Percentiles rank a stretch among this genome's conserved stretches.
phyloP scores from a whole-genome alignment of 2,797 vertebrate genomes.

The Argyrosomus regius region DNA sequence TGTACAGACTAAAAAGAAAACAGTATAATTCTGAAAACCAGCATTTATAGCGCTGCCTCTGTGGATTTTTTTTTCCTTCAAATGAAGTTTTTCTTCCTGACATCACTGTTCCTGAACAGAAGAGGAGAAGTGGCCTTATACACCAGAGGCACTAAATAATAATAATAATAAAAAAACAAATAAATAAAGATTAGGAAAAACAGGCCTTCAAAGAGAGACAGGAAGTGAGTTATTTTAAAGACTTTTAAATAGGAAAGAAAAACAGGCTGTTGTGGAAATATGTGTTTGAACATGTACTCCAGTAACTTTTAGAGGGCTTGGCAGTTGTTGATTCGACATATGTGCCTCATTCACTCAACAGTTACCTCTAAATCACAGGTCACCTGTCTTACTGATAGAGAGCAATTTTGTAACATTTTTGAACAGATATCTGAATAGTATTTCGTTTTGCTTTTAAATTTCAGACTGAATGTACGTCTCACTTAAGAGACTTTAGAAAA shows the following conservation, averaged over 20 bases:
- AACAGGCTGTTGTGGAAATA: constrained; percentile 25
- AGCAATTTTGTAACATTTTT: constrained; percentile 24
- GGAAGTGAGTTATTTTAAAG: not conserved
- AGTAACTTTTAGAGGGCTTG: constrained; percentile 21
- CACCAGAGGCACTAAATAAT: constrained; percentile 20
- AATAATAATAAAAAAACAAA: not conserved
- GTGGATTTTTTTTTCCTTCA: constrained; percentile 22
- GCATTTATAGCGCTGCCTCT: constrained; percentile 67
- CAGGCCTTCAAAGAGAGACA: constrained; percentile 16
- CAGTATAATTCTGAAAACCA: constrained; percentile 62
- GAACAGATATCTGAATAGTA: constrained; percentile 23
- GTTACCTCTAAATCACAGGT: constrained; percentile 64
- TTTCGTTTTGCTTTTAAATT: constrained; percentile 35
- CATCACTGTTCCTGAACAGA: constrained; percentile 23
- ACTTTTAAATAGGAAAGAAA: not conserved
- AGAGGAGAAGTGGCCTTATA: constrained; percentile 63
- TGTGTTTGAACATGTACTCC: constrained; percentile 24
- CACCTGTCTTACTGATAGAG: constrained; percentile 20
- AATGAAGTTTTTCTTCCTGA: constrained; percentile 39
- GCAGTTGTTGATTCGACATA: constrained; percentile 36
- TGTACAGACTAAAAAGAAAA: constrained; percentile 37
- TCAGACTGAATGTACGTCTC: constrained; percentile 16
- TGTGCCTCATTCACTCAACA: constrained; percentile 73
- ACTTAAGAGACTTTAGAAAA: constrained; percentile 4
- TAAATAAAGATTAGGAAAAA: not conserved